Conservation (phyloP, 2,888 invertebrate species). For the Heterodera filipjevi region DNA sequence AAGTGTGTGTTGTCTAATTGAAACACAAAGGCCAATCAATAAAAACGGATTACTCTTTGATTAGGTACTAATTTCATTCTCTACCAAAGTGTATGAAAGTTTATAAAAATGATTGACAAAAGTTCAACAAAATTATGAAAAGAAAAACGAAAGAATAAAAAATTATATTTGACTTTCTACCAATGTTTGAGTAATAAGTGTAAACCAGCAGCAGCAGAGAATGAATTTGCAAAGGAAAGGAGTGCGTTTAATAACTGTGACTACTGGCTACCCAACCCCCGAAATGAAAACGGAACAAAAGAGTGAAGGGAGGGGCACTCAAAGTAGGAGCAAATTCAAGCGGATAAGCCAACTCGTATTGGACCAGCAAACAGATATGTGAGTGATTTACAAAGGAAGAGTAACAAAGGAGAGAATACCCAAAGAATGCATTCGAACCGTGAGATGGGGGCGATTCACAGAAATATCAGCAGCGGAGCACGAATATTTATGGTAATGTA, state of each 20-base stretch:
- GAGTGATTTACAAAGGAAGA: background rate
- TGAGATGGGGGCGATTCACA: background rate
- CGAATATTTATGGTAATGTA: no score
- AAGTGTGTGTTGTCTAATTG: no score
- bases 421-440: slow-evolving; percentile 4
- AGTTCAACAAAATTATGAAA: no score
- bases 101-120: background rate
- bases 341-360: background rate
- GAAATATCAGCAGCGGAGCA: background rate
- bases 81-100: no score
- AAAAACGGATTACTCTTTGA: no score
- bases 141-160: background rate
- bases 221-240: background rate
- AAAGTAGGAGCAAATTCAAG: background rate
- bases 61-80: no score
- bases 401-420: background rate
- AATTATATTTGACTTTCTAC: background rate
- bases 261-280: background rate
- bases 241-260: no score
- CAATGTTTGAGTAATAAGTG: background rate
- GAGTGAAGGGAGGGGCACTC: background rate
- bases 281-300: background rate
- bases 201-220: background rate
- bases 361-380: background rate
- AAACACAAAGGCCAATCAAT: no score